Evolutionary conservation across 1,140 invertebrate genomes (phyloP).

Genomic region (Nephila pilipes): DNA sequence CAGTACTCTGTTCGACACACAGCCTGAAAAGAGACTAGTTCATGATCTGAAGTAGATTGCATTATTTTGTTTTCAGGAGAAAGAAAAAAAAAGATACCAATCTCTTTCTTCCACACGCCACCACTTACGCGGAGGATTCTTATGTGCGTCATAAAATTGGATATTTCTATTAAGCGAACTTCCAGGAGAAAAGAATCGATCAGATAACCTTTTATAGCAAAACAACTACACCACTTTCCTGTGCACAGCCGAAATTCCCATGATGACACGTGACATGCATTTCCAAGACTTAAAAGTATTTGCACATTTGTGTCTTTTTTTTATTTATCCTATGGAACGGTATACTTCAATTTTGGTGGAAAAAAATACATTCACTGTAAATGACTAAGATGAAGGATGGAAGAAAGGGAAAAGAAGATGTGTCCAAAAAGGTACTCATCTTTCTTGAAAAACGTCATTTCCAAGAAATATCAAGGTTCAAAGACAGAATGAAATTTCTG

Average conservation of each 20-base stretch:
- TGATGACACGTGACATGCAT: background rate
- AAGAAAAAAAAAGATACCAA: background rate
- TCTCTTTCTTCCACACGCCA: background rate
- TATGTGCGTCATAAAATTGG: slow-evolving; percentile 29
- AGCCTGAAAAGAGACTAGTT: background rate
- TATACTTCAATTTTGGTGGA: background rate
- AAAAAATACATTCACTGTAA: background rate
- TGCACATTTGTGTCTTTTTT: background rate
- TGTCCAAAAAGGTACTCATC: slow-evolving; percentile 15
- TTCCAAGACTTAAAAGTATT: background rate
- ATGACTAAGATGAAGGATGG: background rate
- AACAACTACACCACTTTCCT: background rate
- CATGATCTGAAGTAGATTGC: background rate
- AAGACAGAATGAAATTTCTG: background rate
- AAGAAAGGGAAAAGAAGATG: background rate
- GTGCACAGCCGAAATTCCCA: background rate
- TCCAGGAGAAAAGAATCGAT: background rate
- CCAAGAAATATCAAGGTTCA: slow-evolving; percentile 31
- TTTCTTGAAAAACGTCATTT: background rate
- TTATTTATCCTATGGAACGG: background rate
- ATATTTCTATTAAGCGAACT: slow-evolving; percentile 17
- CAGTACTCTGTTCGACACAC: background rate
- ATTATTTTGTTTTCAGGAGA: background rate
- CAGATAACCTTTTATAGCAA: slow-evolving; percentile 10
- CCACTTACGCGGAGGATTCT: background rate